Base-by-base conservation (phyloP, 2,113 vertebrate species). In the Cyanoliseus patagonus region DNA sequence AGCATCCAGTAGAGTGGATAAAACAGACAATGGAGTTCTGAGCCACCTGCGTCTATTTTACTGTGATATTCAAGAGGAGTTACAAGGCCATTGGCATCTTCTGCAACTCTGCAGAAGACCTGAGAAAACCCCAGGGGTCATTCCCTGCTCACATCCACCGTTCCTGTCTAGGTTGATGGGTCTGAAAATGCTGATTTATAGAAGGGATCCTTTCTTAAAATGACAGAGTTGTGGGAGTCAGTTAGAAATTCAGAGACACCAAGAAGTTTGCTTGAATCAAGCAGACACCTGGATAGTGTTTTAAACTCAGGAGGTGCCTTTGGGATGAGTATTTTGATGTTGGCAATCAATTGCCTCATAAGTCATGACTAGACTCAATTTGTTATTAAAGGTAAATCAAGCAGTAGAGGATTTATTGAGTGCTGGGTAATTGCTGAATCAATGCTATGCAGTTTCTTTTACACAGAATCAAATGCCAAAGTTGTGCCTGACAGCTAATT, bases 311-410 rank as follows among this genome's bases (percentile, higher is more conserved):
- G 17, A 51, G 11, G 23, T 91, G 35, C 33, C 62, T 66, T 82
- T 64, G 47, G 64, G 74, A 76, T 79, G 47, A 74, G 31, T 78
- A 82, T 89, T 92, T 87, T 76, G 47, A 44, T 82, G 30, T 11
- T 91, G 51, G 39, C 63, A 66, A 59, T 52, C 62, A 73, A 9
- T 19, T 85, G 15, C 49, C 41, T 80, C 49, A 3, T 53, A 85
- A 77, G 22, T 85, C 47, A 63, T 77, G 52, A 62, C 17, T 73
- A 63, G 10, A 59, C 8, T 42, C 5, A 39, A n/a, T 70, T 90
- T 70, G 66, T 95, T 89, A 82, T 68, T 87, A 73, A 64, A 91
- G 42, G 44, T 82, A 82, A 87, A 93, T 91, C 70, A 74, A 88
- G 15, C 28, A 73, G 41, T 8, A 52, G n/a, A 64, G 17, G 28